These are phyloP conservation scores for Petrosia ficiformis DNA, from an alignment of 37 sponge, comb jelly and placozoan species.

Conservation along the genomic window DNA sequence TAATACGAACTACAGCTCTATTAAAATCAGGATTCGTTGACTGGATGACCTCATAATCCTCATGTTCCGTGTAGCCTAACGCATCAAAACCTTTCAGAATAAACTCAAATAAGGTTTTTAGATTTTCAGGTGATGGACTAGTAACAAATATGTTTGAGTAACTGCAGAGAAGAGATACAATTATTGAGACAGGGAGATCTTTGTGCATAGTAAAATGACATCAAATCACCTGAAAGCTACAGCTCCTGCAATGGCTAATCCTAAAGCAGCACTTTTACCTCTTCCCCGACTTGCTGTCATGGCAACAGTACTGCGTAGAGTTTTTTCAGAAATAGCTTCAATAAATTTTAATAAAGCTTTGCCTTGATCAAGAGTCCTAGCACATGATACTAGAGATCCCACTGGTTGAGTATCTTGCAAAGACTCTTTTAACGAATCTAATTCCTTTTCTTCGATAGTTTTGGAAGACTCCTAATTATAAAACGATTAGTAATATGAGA, in stretches of 20 bases:
- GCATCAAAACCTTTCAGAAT: slow-evolving; percentile 92
- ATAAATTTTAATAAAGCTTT: slow-evolving; percentile 87
- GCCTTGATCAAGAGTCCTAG: slow-evolving; percentile 90
- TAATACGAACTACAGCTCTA: slow-evolving; percentile 87
- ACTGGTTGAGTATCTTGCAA: slow-evolving; percentile 90
- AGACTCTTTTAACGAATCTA: slow-evolving; percentile 70
- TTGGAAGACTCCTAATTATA: too few species aligned
- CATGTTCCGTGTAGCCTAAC: slow-evolving; percentile 62
- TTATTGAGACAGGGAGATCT: not conserved
- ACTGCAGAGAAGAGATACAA: slow-evolving; percentile 9
- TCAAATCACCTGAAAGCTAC: slow-evolving; percentile 82
- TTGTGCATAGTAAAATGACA: not conserved
- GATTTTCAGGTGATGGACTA: slow-evolving; percentile 93
- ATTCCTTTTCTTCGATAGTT: slow-evolving; percentile 25
- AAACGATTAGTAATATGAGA: too few species aligned
- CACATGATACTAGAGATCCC: slow-evolving; percentile 58
- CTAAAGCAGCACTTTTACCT: slow-evolving; percentile 95
- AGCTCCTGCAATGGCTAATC: slow-evolving; percentile 85
- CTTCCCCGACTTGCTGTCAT: slow-evolving; percentile 96
- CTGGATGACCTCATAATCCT: slow-evolving; percentile 84
- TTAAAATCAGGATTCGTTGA: slow-evolving; percentile 90
- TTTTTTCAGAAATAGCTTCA: slow-evolving; percentile 95
- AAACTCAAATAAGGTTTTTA: slow-evolving; percentile 95
- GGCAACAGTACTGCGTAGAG: slow-evolving; percentile 79
- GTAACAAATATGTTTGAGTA: slow-evolving; percentile 97